A percentile compares a stretch with the other conserved stretches of the same genome.
These are phyloP conservation scores for Camponotus floridanus DNA, from an alignment of 1,140 invertebrate species.

Conservation along the genomic window DNA sequence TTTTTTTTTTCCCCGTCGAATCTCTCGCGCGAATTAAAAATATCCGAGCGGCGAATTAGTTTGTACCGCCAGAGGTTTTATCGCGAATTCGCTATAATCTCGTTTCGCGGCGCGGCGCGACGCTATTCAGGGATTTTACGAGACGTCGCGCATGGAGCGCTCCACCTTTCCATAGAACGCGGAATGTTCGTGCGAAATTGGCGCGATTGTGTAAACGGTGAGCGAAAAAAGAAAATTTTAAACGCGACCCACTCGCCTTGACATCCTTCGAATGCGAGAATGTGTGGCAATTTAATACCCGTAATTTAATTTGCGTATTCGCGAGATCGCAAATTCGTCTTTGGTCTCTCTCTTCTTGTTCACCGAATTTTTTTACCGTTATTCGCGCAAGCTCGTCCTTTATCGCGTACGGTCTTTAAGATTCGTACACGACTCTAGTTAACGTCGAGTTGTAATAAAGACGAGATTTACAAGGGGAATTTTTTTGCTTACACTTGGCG, in stretches of 20 bases:
- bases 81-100: conserved; percentile 41
- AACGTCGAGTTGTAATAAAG: background rate
- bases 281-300: background rate
- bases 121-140: conserved; percentile 29
- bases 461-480: background rate
- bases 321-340: background rate
- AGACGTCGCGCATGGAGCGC: background rate
- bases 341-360: background rate
- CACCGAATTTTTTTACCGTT: background rate
- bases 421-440: background rate
- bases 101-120: background rate
- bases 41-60: conserved; percentile 32
- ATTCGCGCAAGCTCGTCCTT: background rate
- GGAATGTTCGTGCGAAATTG: conserved; percentile 10
- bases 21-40: conserved; percentile 43
- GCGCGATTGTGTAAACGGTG: conserved; percentile 16
- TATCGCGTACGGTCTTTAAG: background rate
- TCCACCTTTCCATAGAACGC: background rate
- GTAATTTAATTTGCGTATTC: background rate
- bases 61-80: background rate
- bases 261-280: background rate
- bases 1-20: too few species aligned
- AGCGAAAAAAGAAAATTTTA: background rate
- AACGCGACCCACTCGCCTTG: conserved; percentile 17
- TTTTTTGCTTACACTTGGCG: background rate